These are phyloP conservation scores for Leptinotarsa tumamoca DNA, from an alignment of 2,888 invertebrate species.

Conservation along the genomic window DNA sequence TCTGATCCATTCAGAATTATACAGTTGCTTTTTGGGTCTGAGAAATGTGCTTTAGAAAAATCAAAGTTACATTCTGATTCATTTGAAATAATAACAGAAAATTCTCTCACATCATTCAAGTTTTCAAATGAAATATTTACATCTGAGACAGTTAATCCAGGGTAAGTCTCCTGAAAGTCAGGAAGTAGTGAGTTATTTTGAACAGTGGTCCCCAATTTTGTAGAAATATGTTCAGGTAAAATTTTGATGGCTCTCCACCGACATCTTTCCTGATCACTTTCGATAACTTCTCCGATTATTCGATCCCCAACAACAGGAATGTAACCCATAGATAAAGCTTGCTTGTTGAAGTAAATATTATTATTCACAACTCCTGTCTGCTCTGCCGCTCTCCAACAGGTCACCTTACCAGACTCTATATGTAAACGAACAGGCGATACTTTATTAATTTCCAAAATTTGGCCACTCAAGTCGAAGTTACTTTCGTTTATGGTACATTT, in stretches of 20 bases:
- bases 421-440: constrained; percentile 74
- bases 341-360: constrained; percentile 72
- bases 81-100: constrained; percentile 68
- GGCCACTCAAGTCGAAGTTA: constrained; percentile 67
- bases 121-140: constrained; percentile 64
- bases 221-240: constrained; percentile 55
- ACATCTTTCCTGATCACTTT: constrained; percentile 74
- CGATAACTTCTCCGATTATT: constrained; percentile 77
- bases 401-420: constrained; percentile 68
- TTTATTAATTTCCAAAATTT: constrained; percentile 73
- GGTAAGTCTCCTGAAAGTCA: constrained; percentile 59
- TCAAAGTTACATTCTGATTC: constrained; percentile 63
- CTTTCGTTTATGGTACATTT: constrained; percentile 73
- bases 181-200: constrained; percentile 28
- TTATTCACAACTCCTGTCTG: constrained; percentile 71
- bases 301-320: constrained; percentile 72
- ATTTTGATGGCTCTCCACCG: constrained; percentile 73
- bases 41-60: constrained; percentile 69
- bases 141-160: constrained; percentile 70
- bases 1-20: constrained; percentile 52
- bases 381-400: constrained; percentile 62
- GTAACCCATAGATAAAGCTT: constrained; percentile 69
- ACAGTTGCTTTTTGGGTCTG: constrained; percentile 66
- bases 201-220: constrained; percentile 30
- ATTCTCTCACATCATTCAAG: constrained; percentile 64